Conservation (phyloP, 2,797 vertebrate genomes). For the Propithecus deckenii region DNA sequence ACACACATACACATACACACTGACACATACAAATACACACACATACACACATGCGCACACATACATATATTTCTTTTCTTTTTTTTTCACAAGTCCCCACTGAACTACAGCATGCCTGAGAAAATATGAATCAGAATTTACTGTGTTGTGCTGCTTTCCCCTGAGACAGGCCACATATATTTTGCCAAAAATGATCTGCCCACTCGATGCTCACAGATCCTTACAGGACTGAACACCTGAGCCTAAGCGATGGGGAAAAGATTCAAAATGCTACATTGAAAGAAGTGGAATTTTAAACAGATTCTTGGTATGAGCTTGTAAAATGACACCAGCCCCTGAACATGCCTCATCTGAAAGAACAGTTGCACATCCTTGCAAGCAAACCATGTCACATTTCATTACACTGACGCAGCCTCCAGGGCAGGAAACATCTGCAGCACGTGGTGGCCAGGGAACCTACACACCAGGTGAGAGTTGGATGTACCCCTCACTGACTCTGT, state of each 20-base stretch:
- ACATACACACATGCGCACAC: background rate
- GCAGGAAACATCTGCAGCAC: background rate
- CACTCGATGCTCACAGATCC: background rate
- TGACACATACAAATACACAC: background rate
- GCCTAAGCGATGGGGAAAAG: background rate
- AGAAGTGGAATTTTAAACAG: slow-evolving; percentile 43
- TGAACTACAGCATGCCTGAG: background rate
- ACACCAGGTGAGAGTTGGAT: background rate
- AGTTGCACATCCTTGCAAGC: background rate
- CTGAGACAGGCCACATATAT: background rate
- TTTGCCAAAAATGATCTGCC: background rate
- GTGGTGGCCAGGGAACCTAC: background rate
- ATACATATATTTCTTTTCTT: background rate
- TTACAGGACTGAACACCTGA: slow-evolving; percentile 50
- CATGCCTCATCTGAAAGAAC: background rate
- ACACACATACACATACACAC: background rate
- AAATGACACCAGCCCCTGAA: background rate
- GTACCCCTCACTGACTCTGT: background rate
- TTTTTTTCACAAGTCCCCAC: background rate
- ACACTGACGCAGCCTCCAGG: background rate
- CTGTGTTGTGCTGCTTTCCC: background rate
- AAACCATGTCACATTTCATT: background rate
- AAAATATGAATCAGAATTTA: slow-evolving; percentile 43
- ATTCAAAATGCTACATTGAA: background rate
- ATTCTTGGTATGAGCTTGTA: background rate